phyloP scores from a whole-genome alignment of 35 echinoderm and acorn worm genomes.

The Ophioderma brevispina region DNA sequence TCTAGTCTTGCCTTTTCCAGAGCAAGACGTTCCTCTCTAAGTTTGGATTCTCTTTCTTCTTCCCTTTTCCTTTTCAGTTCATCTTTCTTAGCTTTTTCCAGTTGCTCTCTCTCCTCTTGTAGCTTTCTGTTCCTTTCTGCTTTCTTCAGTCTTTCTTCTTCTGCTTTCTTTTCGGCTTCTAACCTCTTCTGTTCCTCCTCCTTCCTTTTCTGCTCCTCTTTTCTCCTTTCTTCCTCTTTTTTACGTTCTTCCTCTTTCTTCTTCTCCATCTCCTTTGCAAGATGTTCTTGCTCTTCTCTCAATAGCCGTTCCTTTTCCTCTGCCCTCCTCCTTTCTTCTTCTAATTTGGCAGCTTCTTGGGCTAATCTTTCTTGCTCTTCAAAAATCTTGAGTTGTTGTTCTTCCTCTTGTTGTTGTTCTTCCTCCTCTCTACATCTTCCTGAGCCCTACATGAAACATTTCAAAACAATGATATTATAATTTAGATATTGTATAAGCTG shows the following conservation, averaged over 20 bases:
- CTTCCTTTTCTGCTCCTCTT: neutral
- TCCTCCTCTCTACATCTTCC: constrained; percentile 7
- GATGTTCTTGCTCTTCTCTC: constrained; percentile 20
- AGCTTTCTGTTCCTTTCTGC: neutral
- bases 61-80: neutral
- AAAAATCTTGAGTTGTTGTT: neutral
- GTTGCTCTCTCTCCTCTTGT: neutral
- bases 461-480: neutral
- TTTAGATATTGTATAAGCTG: too few species aligned
- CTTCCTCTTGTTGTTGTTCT: constrained; percentile 3
- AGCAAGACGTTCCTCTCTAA: neutral
- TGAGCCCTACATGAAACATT: neutral
- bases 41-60: neutral
- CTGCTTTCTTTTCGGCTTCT: neutral
- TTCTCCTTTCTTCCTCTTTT: constrained; percentile 44
- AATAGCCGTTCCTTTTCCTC: constrained; percentile 40
- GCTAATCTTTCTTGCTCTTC: neutral
- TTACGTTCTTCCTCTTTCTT: constrained; percentile 21
- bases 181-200: neutral
- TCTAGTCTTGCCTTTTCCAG: neutral
- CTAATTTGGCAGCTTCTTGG: neutral
- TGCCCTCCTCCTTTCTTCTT: constrained; percentile 45
- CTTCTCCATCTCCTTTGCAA: constrained; percentile 29
- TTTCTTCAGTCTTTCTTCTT: neutral
- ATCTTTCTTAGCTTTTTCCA: constrained; percentile 6